Evolutionary conservation across 2,797 vertebrate species (phyloP), one percentile per base, ranked within the genome.

Genomic region (Pipistrellus pygmaeus): DNA sequence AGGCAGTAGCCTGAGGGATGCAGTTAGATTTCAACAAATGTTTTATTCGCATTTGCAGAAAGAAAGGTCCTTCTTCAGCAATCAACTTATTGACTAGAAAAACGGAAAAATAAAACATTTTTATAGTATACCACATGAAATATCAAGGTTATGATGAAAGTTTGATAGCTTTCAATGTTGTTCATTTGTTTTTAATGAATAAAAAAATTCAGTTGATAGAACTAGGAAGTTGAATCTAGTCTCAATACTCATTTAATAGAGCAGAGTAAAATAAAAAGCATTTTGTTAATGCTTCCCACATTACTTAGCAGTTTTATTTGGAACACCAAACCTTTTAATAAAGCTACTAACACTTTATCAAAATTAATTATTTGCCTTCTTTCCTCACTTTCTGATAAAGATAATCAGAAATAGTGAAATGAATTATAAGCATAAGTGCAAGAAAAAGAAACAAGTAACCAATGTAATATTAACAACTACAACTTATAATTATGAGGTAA

Each of bases 1-100:
- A 98, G 81, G 98, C 98, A 94, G 99, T 98, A 5, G 99, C 99
- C 97, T 99, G 99, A 76, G 99, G 98, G 87, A 99, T 98, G 97
- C 99, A 99, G 62, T 99, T 99, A 90, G 99, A 99, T 98, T 99
- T 99, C 98, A 99, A 99, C 97, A 99, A 98, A 96, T 99, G 99
- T 97, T 99, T 99, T 97, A 99, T 99, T 85, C 99, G 98, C 99
- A 99, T 99, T 97, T 99, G 99, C 98, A 99, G 99, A 98, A 99
- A 99, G 97, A 99, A 99, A 96, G 99, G 99, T 14, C 99, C 99
- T 98, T 99, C 99, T 98, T 99, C 98, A 97, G 98, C 98, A 97
- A 99, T 99, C 98, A 99, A 99, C 60, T 98, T 98, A 97, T 99
- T 98, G 86, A 98, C 98, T 99, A 97, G 97, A 96, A 97, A 98